Percentiles rank a stretch among this genome's conserved stretches.
Evolutionary conservation across 2,888 invertebrate species (phyloP).

Genomic region (Shargacucullia verbasci): DNA sequence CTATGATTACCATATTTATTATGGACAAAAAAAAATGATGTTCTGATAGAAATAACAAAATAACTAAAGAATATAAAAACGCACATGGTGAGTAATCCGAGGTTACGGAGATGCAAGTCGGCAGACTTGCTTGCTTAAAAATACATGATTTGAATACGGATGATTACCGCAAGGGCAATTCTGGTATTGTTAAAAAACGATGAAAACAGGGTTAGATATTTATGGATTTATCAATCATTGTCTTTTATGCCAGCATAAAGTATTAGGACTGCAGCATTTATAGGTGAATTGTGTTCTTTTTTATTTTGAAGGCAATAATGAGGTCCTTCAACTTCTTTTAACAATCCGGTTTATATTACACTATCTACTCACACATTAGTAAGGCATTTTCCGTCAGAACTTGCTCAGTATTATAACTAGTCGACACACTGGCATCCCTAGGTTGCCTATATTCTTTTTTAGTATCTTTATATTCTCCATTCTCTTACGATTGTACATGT

Average conservation of each 20-base stretch:
- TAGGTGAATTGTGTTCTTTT: slow-evolving; percentile 4
- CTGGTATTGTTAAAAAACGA: slow-evolving; percentile 10
- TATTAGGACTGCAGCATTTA: slow-evolving; percentile 2
- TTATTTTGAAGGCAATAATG: slow-evolving; percentile 10
- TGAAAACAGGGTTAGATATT: slow-evolving; percentile 11
- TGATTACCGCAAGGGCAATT: slow-evolving; percentile 29
- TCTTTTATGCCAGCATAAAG: slow-evolving; percentile 10
- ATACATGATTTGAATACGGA: slow-evolving; percentile 49
- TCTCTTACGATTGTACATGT: slow-evolving; percentile 4
- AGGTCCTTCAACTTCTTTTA: slow-evolving; percentile 13
- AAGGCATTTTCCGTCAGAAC: slow-evolving; percentile 23
- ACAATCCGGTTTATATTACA: slow-evolving; percentile 30
- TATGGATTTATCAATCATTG: slow-evolving; percentile 16
- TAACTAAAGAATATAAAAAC: slow-evolving; percentile 4
- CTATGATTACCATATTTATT: too few relatives aligned
- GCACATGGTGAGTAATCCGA: slow-evolving; percentile 11
- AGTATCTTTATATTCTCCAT: slow-evolving; percentile 6
- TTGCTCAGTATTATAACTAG: slow-evolving; percentile 31
- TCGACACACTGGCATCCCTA: slow-evolving; percentile 18
- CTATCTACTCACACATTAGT: slow-evolving; percentile 10
- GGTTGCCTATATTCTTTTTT: slow-evolving; percentile 3
- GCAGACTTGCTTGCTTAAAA: slow-evolving; percentile 27
- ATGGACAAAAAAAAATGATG: too few relatives aligned
- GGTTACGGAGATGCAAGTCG: slow-evolving; percentile 13
- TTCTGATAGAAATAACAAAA: slow-evolving; percentile 9